Conservation (phyloP, 2,113 vertebrate species). For the Tenrec ecaudatus region DNA sequence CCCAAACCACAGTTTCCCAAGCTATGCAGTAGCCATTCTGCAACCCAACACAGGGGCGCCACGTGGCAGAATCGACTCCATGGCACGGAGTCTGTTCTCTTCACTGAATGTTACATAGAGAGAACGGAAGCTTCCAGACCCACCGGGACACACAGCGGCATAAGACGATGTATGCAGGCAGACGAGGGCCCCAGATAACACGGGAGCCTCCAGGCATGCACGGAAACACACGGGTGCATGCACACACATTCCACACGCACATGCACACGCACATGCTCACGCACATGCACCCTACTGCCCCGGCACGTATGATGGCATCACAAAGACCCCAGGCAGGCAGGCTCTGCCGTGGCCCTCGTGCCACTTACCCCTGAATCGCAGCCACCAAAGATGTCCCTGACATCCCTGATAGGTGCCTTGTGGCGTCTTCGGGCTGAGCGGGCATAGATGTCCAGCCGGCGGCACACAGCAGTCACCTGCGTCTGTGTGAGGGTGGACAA, state of each 20-base stretch:
- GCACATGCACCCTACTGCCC: not conserved
- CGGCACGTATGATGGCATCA: not conserved
- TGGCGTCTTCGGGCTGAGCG: conserved; percentile 89
- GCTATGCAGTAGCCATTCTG: not conserved
- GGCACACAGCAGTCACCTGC: conserved; percentile 91
- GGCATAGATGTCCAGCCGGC: conserved; percentile 90
- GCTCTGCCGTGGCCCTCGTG: not conserved
- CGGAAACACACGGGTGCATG: too few relatives aligned
- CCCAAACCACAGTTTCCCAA: too few relatives aligned
- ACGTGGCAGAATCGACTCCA: not conserved
- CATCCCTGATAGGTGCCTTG: conserved; percentile 89
- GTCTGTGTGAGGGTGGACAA: conserved; percentile 93
- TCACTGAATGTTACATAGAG: not conserved
- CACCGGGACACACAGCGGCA: too few relatives aligned
- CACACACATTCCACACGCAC: accelerated
- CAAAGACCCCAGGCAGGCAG: not conserved
- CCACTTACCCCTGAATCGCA: conserved; percentile 81
- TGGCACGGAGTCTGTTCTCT: not conserved
- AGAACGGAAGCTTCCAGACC: not conserved
- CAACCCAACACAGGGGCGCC: not conserved
- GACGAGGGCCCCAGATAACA: not conserved
- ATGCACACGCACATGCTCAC: not conserved
- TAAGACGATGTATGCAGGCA: not conserved
- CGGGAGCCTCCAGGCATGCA: accelerated
- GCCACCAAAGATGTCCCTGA: conserved; percentile 90